Conservation (phyloP, 1,140 invertebrate genomes). For the Apis mellifera region DNA sequence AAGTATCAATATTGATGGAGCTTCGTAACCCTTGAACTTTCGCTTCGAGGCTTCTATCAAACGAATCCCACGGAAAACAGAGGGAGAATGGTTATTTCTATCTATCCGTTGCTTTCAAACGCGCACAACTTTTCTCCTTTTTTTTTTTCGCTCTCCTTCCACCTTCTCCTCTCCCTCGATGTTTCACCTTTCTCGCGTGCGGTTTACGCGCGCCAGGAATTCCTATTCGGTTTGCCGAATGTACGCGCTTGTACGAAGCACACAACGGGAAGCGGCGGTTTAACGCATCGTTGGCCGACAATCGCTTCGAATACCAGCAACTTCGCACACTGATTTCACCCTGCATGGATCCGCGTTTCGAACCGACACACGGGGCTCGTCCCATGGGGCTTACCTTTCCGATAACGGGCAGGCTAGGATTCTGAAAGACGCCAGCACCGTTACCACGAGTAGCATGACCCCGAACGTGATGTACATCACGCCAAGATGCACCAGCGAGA, state of each 20-base stretch:
- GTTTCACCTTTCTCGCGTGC: too few relatives aligned
- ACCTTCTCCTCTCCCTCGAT: too few relatives aligned
- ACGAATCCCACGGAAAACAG: not conserved
- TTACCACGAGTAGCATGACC: slow-evolving; percentile 82
- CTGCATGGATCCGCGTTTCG: too few relatives aligned
- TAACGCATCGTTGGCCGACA: too few relatives aligned
- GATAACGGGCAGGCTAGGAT: slow-evolving; percentile 87
- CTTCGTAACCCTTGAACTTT: not conserved
- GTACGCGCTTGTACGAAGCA: too few relatives aligned
- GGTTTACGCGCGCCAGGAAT: too few relatives aligned
- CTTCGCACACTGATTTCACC: too few relatives aligned
- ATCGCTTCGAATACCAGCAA: too few relatives aligned
- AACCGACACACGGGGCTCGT: too few relatives aligned
- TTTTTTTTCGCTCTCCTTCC: too few relatives aligned
- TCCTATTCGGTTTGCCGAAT: too few relatives aligned
- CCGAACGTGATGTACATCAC: slow-evolving; percentile 85
- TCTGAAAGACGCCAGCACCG: slow-evolving; percentile 85
- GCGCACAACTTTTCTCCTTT: not conserved
- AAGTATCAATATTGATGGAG: slow-evolving; percentile 4
- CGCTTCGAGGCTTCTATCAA: not conserved
- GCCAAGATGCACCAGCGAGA: slow-evolving; percentile 87
- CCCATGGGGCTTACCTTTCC: slow-evolving; percentile 75
- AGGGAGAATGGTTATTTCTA: not conserved
- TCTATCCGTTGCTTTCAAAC: not conserved
- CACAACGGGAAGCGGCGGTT: too few relatives aligned